Percentiles rank a stretch among this genome's conserved stretches.
These are phyloP conservation scores for Triops longicaudatus DNA, from an alignment of 1,140 invertebrate species.

Conservation along the genomic window DNA sequence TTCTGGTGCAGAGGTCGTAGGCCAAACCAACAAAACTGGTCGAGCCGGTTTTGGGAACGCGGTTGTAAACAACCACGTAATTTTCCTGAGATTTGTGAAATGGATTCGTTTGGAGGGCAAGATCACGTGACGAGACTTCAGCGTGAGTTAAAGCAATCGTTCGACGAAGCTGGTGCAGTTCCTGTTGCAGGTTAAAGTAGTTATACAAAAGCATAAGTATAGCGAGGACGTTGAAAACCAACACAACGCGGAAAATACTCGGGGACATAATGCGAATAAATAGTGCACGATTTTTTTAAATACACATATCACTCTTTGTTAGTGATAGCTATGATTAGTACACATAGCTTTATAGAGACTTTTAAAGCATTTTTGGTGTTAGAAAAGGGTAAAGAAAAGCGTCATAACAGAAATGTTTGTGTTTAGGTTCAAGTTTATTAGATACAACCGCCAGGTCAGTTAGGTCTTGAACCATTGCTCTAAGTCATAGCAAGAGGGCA, in stretches of 20 bases:
- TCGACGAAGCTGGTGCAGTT: neutral
- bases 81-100: constrained; percentile 36
- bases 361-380: too few species aligned
- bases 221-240: neutral
- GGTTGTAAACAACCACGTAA: constrained; percentile 82
- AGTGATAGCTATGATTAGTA: neutral
- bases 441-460: too few species aligned
- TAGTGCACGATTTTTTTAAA: neutral
- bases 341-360: too few species aligned
- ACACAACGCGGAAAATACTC: neutral
- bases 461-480: too few species aligned
- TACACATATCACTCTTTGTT: neutral
- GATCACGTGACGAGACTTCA: neutral
- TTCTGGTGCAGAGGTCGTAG: constrained; percentile 87
- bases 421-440: too few species aligned
- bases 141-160: neutral
- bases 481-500: too few species aligned
- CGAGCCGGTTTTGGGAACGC: constrained; percentile 97
- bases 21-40: constrained; percentile 96
- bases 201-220: neutral
- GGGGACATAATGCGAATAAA: neutral
- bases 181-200: neutral
- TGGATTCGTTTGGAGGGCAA: neutral
- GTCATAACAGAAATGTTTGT: too few species aligned
- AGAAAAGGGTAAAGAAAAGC: too few species aligned